These are phyloP conservation scores for Drosophila borborema DNA, from an alignment of 2,888 invertebrate genomes.

Conservation along the genomic window DNA sequence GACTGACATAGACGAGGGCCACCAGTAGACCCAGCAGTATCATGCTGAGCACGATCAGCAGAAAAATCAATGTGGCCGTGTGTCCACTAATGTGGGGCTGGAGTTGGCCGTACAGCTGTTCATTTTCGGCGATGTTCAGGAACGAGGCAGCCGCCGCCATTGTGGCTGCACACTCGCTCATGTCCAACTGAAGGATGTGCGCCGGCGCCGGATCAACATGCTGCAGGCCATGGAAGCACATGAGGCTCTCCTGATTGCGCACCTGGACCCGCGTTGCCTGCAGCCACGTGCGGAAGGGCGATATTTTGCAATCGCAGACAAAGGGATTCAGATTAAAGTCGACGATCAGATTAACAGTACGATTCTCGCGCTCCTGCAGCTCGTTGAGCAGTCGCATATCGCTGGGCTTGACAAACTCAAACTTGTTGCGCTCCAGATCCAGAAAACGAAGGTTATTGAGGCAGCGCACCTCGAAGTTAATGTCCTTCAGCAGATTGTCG, in stretches of 20 bases:
- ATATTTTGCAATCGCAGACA: constrained; percentile 88
- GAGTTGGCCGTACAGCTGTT: constrained; percentile 70
- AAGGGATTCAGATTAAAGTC: constrained; percentile 90
- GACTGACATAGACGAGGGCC: constrained; percentile 88
- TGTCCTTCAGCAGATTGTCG: constrained; percentile 87
- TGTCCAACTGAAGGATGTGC: constrained; percentile 79
- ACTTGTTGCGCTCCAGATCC: constrained; percentile 89
- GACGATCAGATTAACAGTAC: constrained; percentile 86
- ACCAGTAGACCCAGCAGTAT: constrained; percentile 87
- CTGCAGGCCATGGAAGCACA: constrained; percentile 85
- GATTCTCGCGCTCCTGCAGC: constrained; percentile 85
- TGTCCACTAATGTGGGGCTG: constrained; percentile 78
- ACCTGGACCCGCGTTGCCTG: constrained; percentile 87
- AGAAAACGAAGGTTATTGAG: constrained; percentile 88
- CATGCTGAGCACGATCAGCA: constrained; percentile 86
- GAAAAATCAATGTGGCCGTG: constrained; percentile 84
- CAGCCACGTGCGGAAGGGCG: constrained; percentile 88
- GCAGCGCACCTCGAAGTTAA: constrained; percentile 89
- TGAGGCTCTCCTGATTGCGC: constrained; percentile 86
- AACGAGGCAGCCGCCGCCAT: constrained; percentile 80
- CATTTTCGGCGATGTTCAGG: constrained; percentile 72
- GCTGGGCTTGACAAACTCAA: constrained; percentile 86
- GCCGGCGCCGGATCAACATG: constrained; percentile 75
- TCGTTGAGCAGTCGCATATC: constrained; percentile 87
- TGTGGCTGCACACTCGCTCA: constrained; percentile 79